Evolutionary conservation across 2,113 vertebrate genomes (phyloP).

Genomic region (Protobothrops mucrosquamatus): DNA sequence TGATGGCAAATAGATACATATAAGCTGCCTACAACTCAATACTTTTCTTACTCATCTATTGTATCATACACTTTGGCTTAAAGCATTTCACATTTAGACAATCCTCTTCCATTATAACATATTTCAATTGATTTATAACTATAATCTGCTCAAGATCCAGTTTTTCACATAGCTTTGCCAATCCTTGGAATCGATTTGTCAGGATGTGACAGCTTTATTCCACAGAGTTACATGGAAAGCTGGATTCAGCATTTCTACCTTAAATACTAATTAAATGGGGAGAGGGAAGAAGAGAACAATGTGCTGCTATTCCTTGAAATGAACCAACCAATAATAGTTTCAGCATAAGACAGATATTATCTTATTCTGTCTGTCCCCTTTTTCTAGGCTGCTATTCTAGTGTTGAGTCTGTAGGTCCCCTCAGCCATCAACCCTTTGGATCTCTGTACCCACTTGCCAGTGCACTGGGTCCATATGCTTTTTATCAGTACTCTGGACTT

Average conservation of each 20-base stretch:
- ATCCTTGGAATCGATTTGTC: slow-evolving; percentile 19
- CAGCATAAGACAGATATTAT: neutral
- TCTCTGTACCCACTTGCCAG: neutral
- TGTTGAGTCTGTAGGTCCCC: neutral
- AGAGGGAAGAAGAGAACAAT: neutral
- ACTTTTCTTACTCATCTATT: neutral
- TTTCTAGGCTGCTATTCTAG: neutral
- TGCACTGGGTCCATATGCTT: neutral
- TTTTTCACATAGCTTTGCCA: slow-evolving; percentile 11
- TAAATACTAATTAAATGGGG: slow-evolving; percentile 25
- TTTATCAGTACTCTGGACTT: neutral
- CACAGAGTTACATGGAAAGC: slow-evolving; percentile 22
- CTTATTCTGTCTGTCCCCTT: neutral
- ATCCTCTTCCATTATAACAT: slow-evolving; percentile 5
- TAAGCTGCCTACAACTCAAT: neutral
- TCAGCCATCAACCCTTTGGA: neutral
- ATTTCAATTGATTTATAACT: slow-evolving; percentile 20
- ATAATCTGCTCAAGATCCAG: slow-evolving; percentile 8
- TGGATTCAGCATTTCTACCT: neutral
- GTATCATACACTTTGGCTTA: slow-evolving; percentile 11
- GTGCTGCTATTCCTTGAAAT: neutral
- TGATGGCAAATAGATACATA: neutral
- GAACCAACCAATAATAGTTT: neutral
- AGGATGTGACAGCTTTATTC: slow-evolving; percentile 29
- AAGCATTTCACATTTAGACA: neutral